Conservation (phyloP, 2,113 vertebrate genomes). For the Epinephelus fuscoguttatus region DNA sequence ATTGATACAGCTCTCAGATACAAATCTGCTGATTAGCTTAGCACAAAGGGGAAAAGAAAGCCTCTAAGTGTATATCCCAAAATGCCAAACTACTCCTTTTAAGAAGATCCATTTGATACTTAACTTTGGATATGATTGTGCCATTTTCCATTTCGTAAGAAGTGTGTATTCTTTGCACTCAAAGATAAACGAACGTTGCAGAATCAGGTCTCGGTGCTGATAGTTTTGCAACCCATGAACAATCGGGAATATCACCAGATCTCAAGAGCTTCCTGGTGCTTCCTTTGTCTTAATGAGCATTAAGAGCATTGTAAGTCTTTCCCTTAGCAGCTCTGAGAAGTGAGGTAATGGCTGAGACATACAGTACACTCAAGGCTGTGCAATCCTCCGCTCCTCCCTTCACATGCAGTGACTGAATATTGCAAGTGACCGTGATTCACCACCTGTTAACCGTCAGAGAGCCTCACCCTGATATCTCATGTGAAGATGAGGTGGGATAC, state of each 20-base stretch:
- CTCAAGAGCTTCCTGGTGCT: conserved; percentile 11
- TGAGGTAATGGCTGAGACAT: conserved; percentile 18
- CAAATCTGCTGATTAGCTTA: not conserved
- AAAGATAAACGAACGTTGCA: not conserved
- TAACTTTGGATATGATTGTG: not conserved
- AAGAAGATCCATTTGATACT: not conserved
- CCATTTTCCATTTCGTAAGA: not conserved
- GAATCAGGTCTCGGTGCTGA: not conserved
- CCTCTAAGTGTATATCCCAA: too few species aligned
- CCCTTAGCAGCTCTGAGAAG: not conserved
- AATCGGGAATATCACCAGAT: not conserved
- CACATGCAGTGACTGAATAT: conserved; percentile 32
- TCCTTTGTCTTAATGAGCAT: not conserved
- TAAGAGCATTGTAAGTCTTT: not conserved
- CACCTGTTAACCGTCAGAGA: not conserved
- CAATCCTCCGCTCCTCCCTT: conserved; percentile 4
- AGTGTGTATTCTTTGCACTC: not conserved
- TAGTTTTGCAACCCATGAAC: not conserved
- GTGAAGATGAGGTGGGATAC: not conserved
- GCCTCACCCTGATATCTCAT: not conserved
- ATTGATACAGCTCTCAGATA: not conserved
- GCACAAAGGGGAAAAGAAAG: not conserved
- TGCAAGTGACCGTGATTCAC: conserved; percentile 9
- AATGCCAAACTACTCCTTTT: not conserved
- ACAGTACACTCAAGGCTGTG: not conserved